Evolutionary conservation across 2,888 invertebrate genomes (phyloP).

Genomic region (Hyposoter didymator): DNA sequence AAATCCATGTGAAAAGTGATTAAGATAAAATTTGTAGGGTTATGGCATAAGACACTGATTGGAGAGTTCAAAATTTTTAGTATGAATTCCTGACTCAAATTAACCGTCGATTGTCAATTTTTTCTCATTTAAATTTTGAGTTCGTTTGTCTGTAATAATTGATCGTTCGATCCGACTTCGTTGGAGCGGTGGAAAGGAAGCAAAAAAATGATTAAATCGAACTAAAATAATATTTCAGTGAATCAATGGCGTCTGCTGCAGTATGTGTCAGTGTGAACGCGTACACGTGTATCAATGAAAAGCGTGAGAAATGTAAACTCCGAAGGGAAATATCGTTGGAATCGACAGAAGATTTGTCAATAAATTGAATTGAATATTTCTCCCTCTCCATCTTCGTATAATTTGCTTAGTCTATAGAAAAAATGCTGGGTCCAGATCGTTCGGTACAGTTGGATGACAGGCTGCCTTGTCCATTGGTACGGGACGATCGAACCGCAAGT

Average conservation of each 20-base stretch:
- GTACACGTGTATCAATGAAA: slow-evolving; percentile 1
- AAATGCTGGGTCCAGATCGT: slow-evolving; percentile 35
- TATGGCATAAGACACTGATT: too few species aligned
- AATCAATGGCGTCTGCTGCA: background rate
- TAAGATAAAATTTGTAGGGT: too few species aligned
- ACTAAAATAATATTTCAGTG: background rate
- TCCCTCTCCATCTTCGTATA: background rate
- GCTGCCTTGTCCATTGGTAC: slow-evolving; percentile 14
- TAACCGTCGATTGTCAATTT: too few species aligned
- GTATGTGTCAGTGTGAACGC: background rate
- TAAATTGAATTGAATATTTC: background rate
- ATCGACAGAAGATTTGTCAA: slow-evolving; percentile 47
- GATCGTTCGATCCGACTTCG: background rate
- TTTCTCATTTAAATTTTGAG: too few species aligned
- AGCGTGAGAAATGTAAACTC: slow-evolving; percentile 62
- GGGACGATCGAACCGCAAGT: slow-evolving; percentile 53
- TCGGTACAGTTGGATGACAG: slow-evolving; percentile 14
- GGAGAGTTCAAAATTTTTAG: too few species aligned
- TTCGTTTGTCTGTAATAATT: background rate
- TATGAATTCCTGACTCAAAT: too few species aligned
- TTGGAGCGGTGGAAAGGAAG: background rate
- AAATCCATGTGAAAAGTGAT: too few species aligned
- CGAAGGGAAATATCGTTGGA: slow-evolving; percentile 58
- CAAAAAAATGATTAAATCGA: background rate
- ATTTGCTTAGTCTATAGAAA: slow-evolving; percentile 10